Conservation (phyloP, 2,113 vertebrate species). For the Bagarius yarrelli region DNA sequence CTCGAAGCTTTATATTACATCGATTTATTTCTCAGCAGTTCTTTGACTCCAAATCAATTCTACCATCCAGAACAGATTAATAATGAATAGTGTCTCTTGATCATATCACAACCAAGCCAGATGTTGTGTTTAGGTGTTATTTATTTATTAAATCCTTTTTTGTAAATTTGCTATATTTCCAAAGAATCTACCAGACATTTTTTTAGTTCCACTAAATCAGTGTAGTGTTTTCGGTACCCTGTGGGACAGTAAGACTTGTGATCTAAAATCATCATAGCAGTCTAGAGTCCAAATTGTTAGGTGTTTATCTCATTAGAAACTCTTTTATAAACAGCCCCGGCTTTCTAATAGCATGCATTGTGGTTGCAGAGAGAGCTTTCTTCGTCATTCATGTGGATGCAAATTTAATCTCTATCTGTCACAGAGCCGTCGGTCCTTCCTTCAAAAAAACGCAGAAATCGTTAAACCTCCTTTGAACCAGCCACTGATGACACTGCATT, state of each 20-base stretch:
- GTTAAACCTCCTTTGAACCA: constrained; percentile 48
- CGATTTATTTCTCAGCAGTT: constrained; percentile 55
- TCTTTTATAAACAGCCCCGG: constrained; percentile 26
- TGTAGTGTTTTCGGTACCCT: neutral
- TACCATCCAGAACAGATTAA: constrained; percentile 47
- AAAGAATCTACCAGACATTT: no score
- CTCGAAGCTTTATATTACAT: constrained; percentile 55
- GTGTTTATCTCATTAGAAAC: constrained; percentile 20
- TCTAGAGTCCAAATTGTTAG: constrained; percentile 3
- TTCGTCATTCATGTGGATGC: constrained; percentile 39
- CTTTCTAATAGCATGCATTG: constrained; percentile 30
- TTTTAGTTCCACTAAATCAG: constrained; percentile 14
- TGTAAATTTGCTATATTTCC: no score
- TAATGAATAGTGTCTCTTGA: constrained; percentile 45
- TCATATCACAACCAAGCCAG: constrained; percentile 31
- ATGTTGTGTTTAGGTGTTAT: constrained; percentile 27
- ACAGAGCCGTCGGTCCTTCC: constrained; percentile 2
- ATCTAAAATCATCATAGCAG: neutral
- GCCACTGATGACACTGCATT: constrained; percentile 43
- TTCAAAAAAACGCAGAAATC: constrained; percentile 40
- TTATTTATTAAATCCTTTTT: constrained; percentile 28
- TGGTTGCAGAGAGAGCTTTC: constrained; percentile 13
- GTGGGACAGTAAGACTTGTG: constrained; percentile 19
- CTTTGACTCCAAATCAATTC: constrained; percentile 55
- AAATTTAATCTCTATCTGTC: constrained; percentile 40